These are phyloP conservation scores for Sinotaia quadrata DNA, from an alignment of 2,888 invertebrate genomes.

Conservation along the genomic window DNA sequence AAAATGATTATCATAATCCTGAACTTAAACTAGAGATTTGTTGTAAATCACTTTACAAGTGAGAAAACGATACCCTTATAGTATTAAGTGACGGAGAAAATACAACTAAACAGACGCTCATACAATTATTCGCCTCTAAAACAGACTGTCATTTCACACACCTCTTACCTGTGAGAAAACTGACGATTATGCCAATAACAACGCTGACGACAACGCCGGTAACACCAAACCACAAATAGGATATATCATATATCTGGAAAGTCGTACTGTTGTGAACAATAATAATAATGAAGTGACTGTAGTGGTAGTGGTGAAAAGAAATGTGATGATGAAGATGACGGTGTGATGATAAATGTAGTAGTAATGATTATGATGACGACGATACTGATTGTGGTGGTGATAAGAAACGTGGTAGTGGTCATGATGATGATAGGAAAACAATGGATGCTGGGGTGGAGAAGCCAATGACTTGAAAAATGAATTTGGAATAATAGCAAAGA, in stretches of 20 bases:
- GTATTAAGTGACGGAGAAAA: too few relatives aligned
- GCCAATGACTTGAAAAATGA: too few relatives aligned
- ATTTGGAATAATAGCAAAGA: too few relatives aligned
- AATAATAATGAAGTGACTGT: not conserved
- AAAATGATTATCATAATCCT: too few relatives aligned
- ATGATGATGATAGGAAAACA: not conserved
- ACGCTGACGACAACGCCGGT: constrained; percentile 21
- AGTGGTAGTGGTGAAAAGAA: not conserved
- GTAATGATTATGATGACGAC: not conserved
- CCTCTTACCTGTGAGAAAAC: constrained; percentile 4
- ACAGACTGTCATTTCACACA: too few relatives aligned
- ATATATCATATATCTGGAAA: constrained; percentile 32
- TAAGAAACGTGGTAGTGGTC: not conserved
- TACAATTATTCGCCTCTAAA: too few relatives aligned
- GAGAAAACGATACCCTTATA: too few relatives aligned
- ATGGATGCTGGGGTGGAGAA: too few relatives aligned
- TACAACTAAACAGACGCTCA: too few relatives aligned
- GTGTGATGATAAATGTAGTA: not conserved
- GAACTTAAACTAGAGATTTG: too few relatives aligned
- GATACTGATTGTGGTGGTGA: not conserved
- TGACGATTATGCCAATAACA: constrained; percentile 18
- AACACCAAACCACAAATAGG: constrained; percentile 32
- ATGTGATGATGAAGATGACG: not conserved
- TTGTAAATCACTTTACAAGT: too few relatives aligned
- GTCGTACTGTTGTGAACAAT: not conserved